Conservation (phyloP, 2,888 invertebrate species). For the Molorchus minor region DNA sequence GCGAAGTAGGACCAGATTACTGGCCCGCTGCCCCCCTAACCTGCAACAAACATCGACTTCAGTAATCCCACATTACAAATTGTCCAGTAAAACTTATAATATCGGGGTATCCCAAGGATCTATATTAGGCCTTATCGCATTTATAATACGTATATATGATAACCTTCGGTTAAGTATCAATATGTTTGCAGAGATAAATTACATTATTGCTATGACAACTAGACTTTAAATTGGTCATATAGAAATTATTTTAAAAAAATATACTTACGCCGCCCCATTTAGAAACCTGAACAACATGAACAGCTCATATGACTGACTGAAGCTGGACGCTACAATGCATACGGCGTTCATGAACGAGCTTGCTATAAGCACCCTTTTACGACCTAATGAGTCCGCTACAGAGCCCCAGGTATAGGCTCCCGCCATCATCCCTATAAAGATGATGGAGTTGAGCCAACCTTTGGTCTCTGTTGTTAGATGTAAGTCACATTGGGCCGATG, state of each 20-base stretch:
- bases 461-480: constrained; percentile 85
- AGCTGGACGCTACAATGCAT: constrained; percentile 90
- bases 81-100: too few species aligned
- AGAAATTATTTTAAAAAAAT: constrained; percentile 1
- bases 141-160: too few species aligned
- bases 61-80: too few species aligned
- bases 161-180: too few species aligned
- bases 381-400: constrained; percentile 87
- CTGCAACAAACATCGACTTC: constrained; percentile 63
- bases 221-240: too few species aligned
- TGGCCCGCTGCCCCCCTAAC: constrained; percentile 87
- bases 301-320: constrained; percentile 86
- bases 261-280: constrained; percentile 92
- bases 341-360: constrained; percentile 90
- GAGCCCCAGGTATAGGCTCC: constrained; percentile 95
- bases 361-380: constrained; percentile 87
- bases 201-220: too few species aligned
- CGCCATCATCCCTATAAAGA: constrained; percentile 86
- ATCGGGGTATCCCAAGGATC: too few species aligned
- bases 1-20: constrained; percentile 96
- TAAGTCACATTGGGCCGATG: constrained; percentile 92
- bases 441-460: constrained; percentile 75
- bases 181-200: too few species aligned
- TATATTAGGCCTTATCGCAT: too few species aligned
- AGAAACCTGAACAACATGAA: constrained; percentile 92